Conservation (phyloP, 1,140 invertebrate genomes). For the fruit fly (Drosophila melanogaster) region Release_6_plus_ISO1_MT NT_033777.3:11990001-11990500, state of each 20-base stretch:
- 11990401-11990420: constrained; percentile 11
- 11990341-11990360: constrained; percentile 42
- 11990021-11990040: constrained; percentile 27
- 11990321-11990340: constrained; percentile 23
- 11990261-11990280: constrained; percentile 33
- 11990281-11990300: constrained; percentile 27
- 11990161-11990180: constrained; percentile 45
- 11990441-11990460: neutral
- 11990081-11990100: constrained; percentile 19
- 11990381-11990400: constrained; percentile 15
- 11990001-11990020: constrained; percentile 13
- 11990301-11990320: constrained; percentile 10
- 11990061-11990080: constrained; percentile 1
- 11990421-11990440: constrained; percentile 16
- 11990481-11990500: neutral
- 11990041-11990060: constrained; percentile 46
- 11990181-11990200: constrained; percentile 31
- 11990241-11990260: constrained; percentile 52
- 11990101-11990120: constrained; percentile 58
- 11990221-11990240: constrained; percentile 39
- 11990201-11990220: constrained; percentile 46
- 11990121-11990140: constrained; percentile 65
- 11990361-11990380: neutral
- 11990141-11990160: constrained; percentile 72
- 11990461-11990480: constrained; percentile 1